A percentile compares a stretch with the other conserved stretches of the same genome.
phyloP scores from a whole-genome alignment of 2,888 invertebrate species.

The Linnaemya vulpina region DNA sequence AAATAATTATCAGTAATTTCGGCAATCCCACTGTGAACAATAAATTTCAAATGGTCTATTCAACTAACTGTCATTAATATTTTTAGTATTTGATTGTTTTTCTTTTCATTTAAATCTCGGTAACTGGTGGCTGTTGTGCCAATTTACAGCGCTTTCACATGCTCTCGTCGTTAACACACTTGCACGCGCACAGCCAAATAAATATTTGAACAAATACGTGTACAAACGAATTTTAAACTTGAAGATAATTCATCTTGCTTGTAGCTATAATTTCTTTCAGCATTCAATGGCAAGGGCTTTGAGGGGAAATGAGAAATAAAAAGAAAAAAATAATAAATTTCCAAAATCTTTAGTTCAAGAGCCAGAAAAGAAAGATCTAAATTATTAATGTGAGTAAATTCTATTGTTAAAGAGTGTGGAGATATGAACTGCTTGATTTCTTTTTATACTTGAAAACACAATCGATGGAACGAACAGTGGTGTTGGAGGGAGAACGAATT shows the following conservation, averaged over 20 bases:
- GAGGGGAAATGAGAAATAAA: too few relatives aligned
- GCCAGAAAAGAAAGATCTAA: conserved; percentile 31
- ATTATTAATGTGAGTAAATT: conserved; percentile 15
- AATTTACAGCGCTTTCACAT: conserved; percentile 69
- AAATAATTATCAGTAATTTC: too few relatives aligned
- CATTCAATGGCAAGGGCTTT: background rate
- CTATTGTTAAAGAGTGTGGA: background rate
- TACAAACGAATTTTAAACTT: background rate
- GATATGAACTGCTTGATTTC: conserved; percentile 8
- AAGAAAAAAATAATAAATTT: background rate
- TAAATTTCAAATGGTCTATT: conserved; percentile 1
- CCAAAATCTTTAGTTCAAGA: conserved; percentile 41
- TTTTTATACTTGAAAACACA: background rate
- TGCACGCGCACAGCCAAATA: conserved; percentile 3
- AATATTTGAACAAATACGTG: background rate
- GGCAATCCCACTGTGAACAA: background rate
- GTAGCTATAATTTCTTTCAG: background rate
- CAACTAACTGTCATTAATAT: conserved; percentile 33
- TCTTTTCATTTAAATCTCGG: conserved; percentile 33
- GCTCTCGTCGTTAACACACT: conserved; percentile 30
- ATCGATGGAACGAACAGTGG: conserved; percentile 30
- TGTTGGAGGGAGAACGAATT: background rate
- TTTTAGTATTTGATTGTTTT: conserved; percentile 34
- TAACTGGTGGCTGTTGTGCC: conserved; percentile 57
- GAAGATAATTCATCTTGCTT: conserved; percentile 38